Conservation (phyloP, 1,140 invertebrate species). For the Rhizoglyphus robini region DNA sequence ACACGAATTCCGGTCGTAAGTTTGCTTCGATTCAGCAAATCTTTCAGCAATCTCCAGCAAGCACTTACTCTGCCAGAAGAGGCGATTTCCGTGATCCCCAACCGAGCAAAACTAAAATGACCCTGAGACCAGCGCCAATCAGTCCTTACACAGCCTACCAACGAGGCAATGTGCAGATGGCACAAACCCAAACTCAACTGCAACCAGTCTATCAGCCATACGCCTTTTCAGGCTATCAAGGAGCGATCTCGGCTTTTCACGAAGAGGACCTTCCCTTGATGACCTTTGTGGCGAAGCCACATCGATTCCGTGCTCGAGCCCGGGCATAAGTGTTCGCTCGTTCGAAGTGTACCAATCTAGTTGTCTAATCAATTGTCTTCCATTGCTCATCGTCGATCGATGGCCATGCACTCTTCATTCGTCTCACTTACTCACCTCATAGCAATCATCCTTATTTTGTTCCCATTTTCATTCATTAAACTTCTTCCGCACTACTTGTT, state of each 20-base stretch:
- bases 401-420: not conserved
- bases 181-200: not conserved
- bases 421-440: not conserved
- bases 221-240: not conserved
- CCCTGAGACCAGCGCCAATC: not conserved
- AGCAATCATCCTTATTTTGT: not conserved
- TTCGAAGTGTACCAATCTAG: not conserved
- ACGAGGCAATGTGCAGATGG: not conserved
- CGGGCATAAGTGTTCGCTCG: not conserved
- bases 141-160: not conserved
- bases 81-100: not conserved
- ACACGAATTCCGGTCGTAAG: not conserved
- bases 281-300: not conserved
- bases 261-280: not conserved
- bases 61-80: not conserved
- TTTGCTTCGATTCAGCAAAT: not conserved
- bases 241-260: not conserved
- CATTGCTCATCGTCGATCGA: no score
- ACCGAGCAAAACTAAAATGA: not conserved
- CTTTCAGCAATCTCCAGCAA: not conserved
- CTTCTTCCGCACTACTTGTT: no score
- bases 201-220: not conserved
- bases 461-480: not conserved
- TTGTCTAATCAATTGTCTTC: not conserved
- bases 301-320: conserved; percentile 7